Conservation (phyloP, 2,113 vertebrate species). For the Solea solea region DNA sequence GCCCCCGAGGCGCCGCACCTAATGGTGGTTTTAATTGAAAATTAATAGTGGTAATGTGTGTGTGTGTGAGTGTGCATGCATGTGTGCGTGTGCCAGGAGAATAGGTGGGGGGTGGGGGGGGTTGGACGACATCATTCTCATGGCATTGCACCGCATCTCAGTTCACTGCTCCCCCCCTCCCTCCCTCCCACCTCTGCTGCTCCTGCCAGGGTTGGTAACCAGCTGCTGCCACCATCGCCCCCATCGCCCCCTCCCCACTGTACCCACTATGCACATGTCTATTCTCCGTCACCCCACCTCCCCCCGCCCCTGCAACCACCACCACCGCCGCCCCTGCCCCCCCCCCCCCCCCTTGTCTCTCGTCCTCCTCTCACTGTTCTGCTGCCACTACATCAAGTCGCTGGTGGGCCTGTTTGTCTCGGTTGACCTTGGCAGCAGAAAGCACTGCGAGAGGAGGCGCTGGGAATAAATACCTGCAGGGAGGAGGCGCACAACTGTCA, state of each 20-base stretch:
- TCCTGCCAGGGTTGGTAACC: conserved; percentile 62
- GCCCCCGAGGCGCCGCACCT: conserved; percentile 88
- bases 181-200: conserved; percentile 12
- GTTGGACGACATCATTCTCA: conserved; percentile 54
- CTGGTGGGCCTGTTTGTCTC: conserved; percentile 99
- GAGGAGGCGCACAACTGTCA: conserved; percentile 60
- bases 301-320: not conserved
- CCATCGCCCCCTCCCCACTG: conserved; percentile 67
- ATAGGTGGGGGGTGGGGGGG: conserved; percentile 72
- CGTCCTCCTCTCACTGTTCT: conserved; percentile 46
- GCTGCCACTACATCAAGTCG: conserved; percentile 89
- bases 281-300: conserved; percentile 49
- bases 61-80: conserved; percentile 58
- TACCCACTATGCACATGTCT: conserved; percentile 57
- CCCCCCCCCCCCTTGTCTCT: not conserved
- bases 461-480: conserved; percentile 70
- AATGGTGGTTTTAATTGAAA: conserved; percentile 97
- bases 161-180: conserved; percentile 28
- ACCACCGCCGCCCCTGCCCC: not conserved
- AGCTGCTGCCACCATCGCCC: conserved; percentile 71
- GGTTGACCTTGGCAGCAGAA: conserved; percentile 98
- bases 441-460: conserved; percentile 86
- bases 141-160: conserved; percentile 34
- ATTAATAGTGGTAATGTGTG: conserved; percentile 88
- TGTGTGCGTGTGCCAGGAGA: conserved; percentile 82